Evolutionary conservation across 2,113 vertebrate species (phyloP), one percentile per base, ranked within the genome.

Genomic region (Pseudorectes ferrugineus): DNA sequence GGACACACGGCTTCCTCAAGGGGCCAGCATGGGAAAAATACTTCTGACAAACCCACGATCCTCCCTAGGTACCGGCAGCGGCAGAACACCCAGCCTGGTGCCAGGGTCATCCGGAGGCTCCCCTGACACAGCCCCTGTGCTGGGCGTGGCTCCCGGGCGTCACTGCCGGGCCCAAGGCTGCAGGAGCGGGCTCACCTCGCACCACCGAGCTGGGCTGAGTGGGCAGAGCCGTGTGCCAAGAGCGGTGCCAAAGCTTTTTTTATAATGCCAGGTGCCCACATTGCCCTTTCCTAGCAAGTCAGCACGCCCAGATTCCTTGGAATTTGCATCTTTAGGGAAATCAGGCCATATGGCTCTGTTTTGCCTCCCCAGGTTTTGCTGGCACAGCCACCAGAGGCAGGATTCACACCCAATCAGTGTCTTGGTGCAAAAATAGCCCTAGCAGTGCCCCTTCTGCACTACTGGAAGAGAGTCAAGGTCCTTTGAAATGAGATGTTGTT

Each of bases 41-140:
- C 23, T 31, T 14, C 12, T 13, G 62, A 3, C 17, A 57, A 75
- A 17, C 0, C 23, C 49, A 0, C 1, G 25, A 8, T 18, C 21
- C 38, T 36, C 38, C 2, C 2, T 10, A 0, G 54, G 22, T 3
- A 11, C 2, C 10, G 5, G n/a, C 77, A 72, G 80, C 61, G 38
- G 45, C 10, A 2, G 42, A 18, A 10, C 45, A 17, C 14, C 9
- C 65, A 24, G 28, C 45, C 46, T 24, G 22, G 7, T 7, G 35
- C 65, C 4, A 0, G 33, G 48, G 7, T 7, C 24, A 29, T 0
- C 0, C 0, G 1, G 48, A 5, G 22, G 21, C 48, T 82, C 6
- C 51, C 17, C 0, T 0, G 5, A 1, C 0, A 6, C 40, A 12
- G 1, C 13, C 28, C 68, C 12, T 6, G 25, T 1, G 62, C 49